Evolutionary conservation across 2,113 vertebrate species (phyloP).

Genomic region (Urocolius indicus): DNA sequence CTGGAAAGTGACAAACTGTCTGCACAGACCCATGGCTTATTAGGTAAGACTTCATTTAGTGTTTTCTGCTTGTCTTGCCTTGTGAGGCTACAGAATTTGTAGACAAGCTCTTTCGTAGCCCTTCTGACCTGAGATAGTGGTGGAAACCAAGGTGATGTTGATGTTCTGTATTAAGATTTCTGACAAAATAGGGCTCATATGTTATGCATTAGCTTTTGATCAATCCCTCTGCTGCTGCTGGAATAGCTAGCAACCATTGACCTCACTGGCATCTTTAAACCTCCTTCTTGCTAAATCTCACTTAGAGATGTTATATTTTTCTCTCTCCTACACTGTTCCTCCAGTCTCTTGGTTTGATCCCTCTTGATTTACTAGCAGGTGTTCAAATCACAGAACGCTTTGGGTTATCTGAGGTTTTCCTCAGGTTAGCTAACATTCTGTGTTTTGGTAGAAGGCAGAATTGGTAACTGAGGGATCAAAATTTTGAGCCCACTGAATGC

Average conservation of each 20-base stretch:
- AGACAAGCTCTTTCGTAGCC: neutral
- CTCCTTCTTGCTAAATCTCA: neutral
- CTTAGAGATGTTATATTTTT: neutral
- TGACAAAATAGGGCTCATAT: neutral
- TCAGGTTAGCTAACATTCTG: neutral
- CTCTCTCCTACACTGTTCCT: neutral
- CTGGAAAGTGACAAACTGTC: constrained; percentile 87
- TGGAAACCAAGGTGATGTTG: neutral
- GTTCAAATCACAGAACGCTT: neutral
- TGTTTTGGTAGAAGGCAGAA: neutral
- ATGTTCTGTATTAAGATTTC: neutral
- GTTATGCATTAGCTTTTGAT: neutral
- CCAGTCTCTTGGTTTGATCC: neutral
- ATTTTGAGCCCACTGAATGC: neutral
- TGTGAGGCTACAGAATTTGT: neutral
- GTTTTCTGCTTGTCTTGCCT: neutral
- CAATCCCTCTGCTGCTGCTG: neutral
- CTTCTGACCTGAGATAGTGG: neutral
- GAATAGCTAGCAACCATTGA: neutral
- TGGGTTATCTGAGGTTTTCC: neutral
- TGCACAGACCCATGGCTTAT: constrained; percentile 85
- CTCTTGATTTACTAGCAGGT: neutral
- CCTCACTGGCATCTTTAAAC: neutral
- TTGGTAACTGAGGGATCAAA: neutral
- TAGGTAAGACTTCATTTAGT: constrained; percentile 81